Base-by-base conservation (phyloP, 2,888 invertebrate genomes). In the Trilocha varians region DNA sequence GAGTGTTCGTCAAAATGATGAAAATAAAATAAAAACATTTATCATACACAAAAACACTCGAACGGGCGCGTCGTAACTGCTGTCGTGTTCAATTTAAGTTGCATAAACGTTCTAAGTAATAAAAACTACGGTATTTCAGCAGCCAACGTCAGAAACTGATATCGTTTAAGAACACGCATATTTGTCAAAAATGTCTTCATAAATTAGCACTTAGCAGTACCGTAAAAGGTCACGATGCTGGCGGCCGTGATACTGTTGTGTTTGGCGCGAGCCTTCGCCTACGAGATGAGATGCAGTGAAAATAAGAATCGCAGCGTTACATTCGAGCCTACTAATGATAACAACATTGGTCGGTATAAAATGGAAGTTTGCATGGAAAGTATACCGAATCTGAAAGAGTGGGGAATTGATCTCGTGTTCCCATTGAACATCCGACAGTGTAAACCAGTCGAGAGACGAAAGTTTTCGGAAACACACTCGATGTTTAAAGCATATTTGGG, bases 271-370 rank as follows among this genome's bases (percentile, higher is more conserved):
- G 52, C 46, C 25, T 41, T 42, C 16, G 59, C 56, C 13, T 51
- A 55, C 40, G 56, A 25, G 34, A 48, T 47, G 13, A 52, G 41
- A 40, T 75, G 76, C 46, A 62, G 53, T 35, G 53, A 62, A n/a
- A 41, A 36, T 8, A 47, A 35, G 3, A 40, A 48, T 5, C 37
- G 33, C 11, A 16, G 40, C 4, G 47, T 60, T 42, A 54, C 55
- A 6, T 58, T 75, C 17, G 49, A 43, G 25, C 62, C 62, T 1
- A 52, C 62, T 0, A 13, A 34, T 1, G 66, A 65, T 35, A 54
- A 55, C 0, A 56, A 69, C 1, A 35, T 16, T 3, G 77, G 71
- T n/a, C 61, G 78, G 5, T 78, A 77, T 47, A 54, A 45, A 3
- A 54, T 67, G 3, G 56, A 68, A 38, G 63, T 67, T 49, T 79